phyloP scores from a whole-genome alignment of 2,797 vertebrate species.

The Pteronotus mesoamericanus region DNA sequence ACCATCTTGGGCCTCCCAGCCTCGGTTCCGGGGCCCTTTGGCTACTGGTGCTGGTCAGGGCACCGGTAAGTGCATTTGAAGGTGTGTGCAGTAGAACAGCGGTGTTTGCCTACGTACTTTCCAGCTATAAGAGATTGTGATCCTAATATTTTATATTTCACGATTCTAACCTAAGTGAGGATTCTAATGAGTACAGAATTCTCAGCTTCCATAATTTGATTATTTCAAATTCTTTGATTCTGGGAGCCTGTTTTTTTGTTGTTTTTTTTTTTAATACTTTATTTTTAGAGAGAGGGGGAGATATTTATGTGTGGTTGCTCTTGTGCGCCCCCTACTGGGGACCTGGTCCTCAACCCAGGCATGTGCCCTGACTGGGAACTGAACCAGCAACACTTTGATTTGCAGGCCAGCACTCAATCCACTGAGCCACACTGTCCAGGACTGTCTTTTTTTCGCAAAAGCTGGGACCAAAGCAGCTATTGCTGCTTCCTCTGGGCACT shows the following conservation, averaged over 20 bases:
- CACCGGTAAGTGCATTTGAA: no score
- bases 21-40: not conserved
- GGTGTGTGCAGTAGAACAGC: not conserved
- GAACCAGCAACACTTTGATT: no score
- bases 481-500: not conserved
- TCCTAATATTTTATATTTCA: not conserved
- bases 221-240: not conserved
- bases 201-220: not conserved
- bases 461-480: not conserved
- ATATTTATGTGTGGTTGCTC: no score
- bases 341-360: no score
- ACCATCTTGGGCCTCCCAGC: not conserved
- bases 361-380: no score
- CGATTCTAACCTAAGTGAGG: not conserved
- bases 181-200: not conserved
- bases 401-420: no score
- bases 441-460: not conserved
- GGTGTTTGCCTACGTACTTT: not conserved
- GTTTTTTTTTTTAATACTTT: no score
- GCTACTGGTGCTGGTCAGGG: not conserved
- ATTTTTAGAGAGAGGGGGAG: no score
- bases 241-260: no score
- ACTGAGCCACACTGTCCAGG: no score
- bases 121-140: not conserved
- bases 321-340: no score